phyloP scores from a whole-genome alignment of 2,113 vertebrate species.

The Ciconia boyciana region DNA sequence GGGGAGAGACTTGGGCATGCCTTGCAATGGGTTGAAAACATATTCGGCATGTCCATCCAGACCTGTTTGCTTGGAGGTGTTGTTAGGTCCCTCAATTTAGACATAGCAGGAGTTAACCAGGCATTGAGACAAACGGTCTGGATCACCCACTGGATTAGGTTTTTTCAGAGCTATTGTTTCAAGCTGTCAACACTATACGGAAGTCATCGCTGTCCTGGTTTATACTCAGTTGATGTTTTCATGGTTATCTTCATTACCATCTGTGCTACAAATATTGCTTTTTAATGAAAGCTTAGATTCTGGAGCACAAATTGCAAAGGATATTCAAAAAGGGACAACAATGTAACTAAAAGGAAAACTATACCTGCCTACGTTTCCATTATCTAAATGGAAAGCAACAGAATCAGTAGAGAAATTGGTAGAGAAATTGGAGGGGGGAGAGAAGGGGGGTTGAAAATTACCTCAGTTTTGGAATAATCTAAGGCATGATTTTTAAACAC shows the following conservation, averaged over 20 bases:
- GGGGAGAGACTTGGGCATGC: fast-evolving
- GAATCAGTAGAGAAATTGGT: neutral
- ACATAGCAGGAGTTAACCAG: neutral
- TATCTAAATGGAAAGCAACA: neutral
- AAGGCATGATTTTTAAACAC: fast-evolving
- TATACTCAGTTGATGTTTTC: neutral
- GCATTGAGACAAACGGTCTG: neutral
- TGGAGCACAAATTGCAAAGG: neutral
- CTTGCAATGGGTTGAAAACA: neutral
- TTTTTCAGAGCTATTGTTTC: neutral
- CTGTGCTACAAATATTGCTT: neutral
- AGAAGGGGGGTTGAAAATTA: neutral
- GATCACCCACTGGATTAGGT: neutral
- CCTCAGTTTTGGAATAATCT: neutral
- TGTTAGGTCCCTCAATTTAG: neutral
- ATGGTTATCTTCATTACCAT: neutral
- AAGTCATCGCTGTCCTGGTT: neutral
- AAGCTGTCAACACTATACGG: fast-evolving
- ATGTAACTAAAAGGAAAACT: neutral
- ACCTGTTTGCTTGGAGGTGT: neutral
- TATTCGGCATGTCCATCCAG: fast-evolving
- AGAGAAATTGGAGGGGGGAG: fast-evolving
- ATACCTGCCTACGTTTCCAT: neutral
- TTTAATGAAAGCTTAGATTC: neutral
- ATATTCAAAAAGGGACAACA: neutral